A percentile compares a stretch with the other conserved stretches of the same genome.
Evolutionary conservation across 2,113 vertebrate genomes (phyloP).

Genomic region (Halichoerus grypus): DNA sequence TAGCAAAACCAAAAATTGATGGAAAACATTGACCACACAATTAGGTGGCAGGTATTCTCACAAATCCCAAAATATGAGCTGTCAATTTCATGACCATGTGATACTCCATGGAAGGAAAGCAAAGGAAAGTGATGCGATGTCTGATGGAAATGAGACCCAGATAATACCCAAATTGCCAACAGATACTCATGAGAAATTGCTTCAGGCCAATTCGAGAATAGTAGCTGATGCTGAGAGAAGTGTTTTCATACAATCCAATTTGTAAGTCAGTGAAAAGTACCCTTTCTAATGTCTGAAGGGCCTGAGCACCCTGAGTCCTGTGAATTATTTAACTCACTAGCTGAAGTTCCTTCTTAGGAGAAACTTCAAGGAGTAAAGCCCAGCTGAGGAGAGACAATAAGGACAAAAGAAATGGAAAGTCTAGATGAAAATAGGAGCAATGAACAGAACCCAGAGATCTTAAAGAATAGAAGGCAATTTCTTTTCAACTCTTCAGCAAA

Average conservation of each 20-base stretch:
- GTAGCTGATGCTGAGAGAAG: background rate
- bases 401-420: background rate
- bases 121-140: background rate
- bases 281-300: background rate
- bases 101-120: background rate
- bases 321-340: background rate
- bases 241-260: background rate
- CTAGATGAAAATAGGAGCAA: background rate
- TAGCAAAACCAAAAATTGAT: background rate
- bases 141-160: background rate
- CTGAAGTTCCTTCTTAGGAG: background rate
- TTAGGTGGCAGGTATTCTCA: background rate
- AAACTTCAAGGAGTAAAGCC: background rate
- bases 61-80: background rate
- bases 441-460: background rate
- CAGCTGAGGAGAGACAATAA: background rate
- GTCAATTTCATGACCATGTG: background rate
- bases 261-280: background rate
- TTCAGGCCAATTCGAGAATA: background rate
- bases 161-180: background rate
- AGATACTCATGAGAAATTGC: background rate
- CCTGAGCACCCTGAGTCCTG: background rate
- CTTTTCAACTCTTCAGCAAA: conserved; percentile 17
- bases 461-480: background rate
- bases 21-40: background rate